Evolutionary conservation across 2,888 invertebrate species (phyloP).

Genomic region (Eucera pruinosa): DNA sequence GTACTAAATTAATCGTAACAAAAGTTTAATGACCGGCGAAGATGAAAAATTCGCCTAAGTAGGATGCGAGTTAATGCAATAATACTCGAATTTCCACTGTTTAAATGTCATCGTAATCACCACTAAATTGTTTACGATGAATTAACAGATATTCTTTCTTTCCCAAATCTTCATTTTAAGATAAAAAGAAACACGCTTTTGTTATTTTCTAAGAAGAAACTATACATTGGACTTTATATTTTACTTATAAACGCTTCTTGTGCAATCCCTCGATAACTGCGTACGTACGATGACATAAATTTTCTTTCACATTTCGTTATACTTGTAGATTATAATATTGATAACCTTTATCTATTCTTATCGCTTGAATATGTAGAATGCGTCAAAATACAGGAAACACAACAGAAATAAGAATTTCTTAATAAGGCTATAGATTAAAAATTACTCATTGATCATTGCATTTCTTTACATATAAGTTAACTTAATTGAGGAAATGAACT

Average conservation of each 20-base stretch:
- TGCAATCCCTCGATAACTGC: not conserved
- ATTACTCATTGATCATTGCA: no score
- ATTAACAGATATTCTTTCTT: slow-evolving; percentile 16
- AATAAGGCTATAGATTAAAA: no score
- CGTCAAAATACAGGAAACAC: not conserved
- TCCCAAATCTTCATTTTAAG: slow-evolving; percentile 13
- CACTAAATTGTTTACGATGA: slow-evolving; percentile 21
- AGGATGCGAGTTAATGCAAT: slow-evolving; percentile 74
- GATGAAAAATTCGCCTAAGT: slow-evolving; percentile 64
- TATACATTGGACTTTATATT: slow-evolving; percentile 45
- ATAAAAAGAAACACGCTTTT: slow-evolving; percentile 1
- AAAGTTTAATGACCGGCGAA: slow-evolving; percentile 65
- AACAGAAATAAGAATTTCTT: no score
- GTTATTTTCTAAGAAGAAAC: slow-evolving; percentile 25
- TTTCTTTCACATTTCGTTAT: not conserved
- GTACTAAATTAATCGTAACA: slow-evolving; percentile 45
- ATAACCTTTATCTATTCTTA: slow-evolving; percentile 23
- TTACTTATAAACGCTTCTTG: not conserved
- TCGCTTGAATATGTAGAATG: slow-evolving; percentile 1
- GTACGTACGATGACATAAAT: not conserved
- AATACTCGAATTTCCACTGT: slow-evolving; percentile 65
- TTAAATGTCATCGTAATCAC: slow-evolving; percentile 49
- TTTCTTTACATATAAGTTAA: no score
- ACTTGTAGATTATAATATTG: slow-evolving; percentile 10
- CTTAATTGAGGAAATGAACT: no score